phyloP scores from a whole-genome alignment of 2,797 vertebrate genomes.

The Ptychobarbus kaznakovi region DNA sequence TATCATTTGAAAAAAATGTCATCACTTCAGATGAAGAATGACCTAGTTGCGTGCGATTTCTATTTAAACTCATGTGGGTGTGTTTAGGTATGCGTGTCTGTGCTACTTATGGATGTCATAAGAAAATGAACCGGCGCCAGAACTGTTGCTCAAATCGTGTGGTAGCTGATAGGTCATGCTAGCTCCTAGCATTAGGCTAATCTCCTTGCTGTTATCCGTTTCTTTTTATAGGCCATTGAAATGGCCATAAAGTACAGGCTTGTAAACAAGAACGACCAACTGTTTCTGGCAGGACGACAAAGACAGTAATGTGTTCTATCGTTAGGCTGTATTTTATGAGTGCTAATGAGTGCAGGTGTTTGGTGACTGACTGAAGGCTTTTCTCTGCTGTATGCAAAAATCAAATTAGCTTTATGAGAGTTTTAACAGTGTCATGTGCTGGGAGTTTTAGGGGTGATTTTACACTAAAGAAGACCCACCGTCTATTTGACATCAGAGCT shows the following conservation, averaged over 20 bases:
- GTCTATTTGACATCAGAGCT: background rate
- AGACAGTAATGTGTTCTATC: background rate
- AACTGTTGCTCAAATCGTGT: background rate
- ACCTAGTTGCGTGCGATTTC: background rate
- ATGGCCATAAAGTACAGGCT: slow-evolving; percentile 20
- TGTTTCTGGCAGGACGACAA: slow-evolving; percentile 15
- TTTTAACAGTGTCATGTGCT: background rate
- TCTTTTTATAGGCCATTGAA: slow-evolving; percentile 26
- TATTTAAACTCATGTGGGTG: slow-evolving; percentile 3
- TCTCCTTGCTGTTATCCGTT: background rate
- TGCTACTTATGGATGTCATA: background rate
- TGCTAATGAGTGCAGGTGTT: background rate
- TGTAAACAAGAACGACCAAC: slow-evolving; percentile 29
- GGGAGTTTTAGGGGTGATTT: background rate
- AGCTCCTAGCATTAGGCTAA: background rate
- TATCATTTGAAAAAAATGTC: background rate
- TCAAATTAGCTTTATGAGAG: background rate
- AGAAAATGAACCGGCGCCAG: background rate
- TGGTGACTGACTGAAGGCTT: background rate
- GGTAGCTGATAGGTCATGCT: slow-evolving; percentile 17
- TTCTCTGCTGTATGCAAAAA: slow-evolving; percentile 4
- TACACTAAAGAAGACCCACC: background rate
- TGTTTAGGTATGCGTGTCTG: slow-evolving; percentile 3
- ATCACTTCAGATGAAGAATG: background rate
- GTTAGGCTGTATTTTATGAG: slow-evolving; percentile 11